Evolutionary conservation across 2,888 invertebrate species (phyloP).

Genomic region (Trichogramma dendrolimi): DNA sequence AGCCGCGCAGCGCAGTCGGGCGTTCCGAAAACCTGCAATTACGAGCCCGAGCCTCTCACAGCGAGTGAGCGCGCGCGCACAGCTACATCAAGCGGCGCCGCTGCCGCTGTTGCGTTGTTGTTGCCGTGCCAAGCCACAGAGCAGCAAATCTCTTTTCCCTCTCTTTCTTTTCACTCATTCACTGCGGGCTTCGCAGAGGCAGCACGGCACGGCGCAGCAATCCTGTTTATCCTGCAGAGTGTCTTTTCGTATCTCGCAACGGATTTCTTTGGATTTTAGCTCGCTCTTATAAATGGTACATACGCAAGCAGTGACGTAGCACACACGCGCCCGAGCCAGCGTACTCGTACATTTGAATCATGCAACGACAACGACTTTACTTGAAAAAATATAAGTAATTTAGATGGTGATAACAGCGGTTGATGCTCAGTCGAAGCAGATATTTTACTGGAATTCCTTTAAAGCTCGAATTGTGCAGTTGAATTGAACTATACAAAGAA

Average conservation of each 20-base stretch:
- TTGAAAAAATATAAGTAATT: too few species aligned
- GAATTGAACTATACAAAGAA: too few species aligned
- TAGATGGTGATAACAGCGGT: too few species aligned
- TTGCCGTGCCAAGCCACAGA: too few species aligned
- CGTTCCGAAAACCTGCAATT: slow-evolving; percentile 51
- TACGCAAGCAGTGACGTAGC: too few species aligned
- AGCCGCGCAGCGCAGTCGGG: slow-evolving; percentile 36
- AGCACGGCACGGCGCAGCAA: slow-evolving; percentile 9
- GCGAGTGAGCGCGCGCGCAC: slow-evolving; percentile 33
- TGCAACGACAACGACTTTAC: too few species aligned
- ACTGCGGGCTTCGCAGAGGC: neutral
- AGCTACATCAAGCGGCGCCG: slow-evolving; percentile 49
- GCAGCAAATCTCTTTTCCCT: slow-evolving; percentile 19
- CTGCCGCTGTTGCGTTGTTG: slow-evolving; percentile 34
- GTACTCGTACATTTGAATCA: too few species aligned
- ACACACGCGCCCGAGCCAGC: too few species aligned
- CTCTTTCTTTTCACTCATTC: slow-evolving; percentile 17
- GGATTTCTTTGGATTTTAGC: slow-evolving; percentile 27
- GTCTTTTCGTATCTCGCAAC: slow-evolving; percentile 19
- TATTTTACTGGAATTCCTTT: too few species aligned
- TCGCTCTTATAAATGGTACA: slow-evolving; percentile 2
- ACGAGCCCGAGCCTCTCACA: slow-evolving; percentile 41
- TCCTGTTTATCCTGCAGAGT: slow-evolving; percentile 22
- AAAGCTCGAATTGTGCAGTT: too few species aligned
- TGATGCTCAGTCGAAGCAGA: too few species aligned